Base-by-base conservation (phyloP, 2,888 invertebrate genomes). In the Orgyia antiqua region DNA sequence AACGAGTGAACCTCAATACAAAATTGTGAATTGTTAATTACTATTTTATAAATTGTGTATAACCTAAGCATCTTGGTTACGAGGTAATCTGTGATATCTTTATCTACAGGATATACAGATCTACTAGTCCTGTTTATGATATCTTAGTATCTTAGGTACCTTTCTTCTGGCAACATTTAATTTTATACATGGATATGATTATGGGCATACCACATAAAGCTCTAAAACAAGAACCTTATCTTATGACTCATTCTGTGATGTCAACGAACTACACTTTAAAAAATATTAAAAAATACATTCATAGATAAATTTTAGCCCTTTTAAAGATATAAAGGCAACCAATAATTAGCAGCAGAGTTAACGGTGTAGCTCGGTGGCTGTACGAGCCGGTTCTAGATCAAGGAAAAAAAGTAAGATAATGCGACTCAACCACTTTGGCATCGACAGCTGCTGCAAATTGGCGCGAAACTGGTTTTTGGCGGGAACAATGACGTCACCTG, bases 401-500 rank as follows among this genome's bases (percentile, higher is more conserved):
- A 55, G 62, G 64, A 54, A 58, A 58, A 57, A 69, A 66, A 68
- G 57, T 48, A 61, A 71, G 70, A 67, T 71, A 65, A 68, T 62
- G 64, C 69, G 55, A 67, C 56, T 61, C 58, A 52, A 64, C 75
- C 63, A 54, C 62, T 77, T 78, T 62, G 56, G 59, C 60, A 68
- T 45, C 75, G 80, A 78, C 84, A 82, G 82, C 83, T 84, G 84
- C 84, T 86, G 84, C 84, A 78, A 78, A 79, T 72, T 77, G 79
- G 74, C 75, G 77, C 78, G 72, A 75, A 83, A 83, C 82, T 58
- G 77, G 83, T 84, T 84, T 70, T 67, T 57, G 64, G 68, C 60
- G 64, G 73, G 68, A 74, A 58, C 52, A 51, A 52, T 82, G 80
- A 82, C 83, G 80, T 83, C 80, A 83, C 51, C 61, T 68, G 70